Conservation (phyloP, 2,113 vertebrate species). For the Phaetusa simplex region DNA sequence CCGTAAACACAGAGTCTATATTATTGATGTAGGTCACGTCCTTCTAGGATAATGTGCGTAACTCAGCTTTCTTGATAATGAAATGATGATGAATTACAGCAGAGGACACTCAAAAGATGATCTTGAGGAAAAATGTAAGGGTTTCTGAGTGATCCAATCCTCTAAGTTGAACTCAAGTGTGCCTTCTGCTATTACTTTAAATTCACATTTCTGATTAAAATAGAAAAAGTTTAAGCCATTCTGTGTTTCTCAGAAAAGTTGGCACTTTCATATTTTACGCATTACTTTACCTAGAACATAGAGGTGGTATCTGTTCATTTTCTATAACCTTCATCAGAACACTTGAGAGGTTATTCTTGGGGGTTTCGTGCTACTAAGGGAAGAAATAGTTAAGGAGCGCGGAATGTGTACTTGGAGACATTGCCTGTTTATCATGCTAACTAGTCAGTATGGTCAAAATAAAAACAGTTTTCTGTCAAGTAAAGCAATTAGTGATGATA, state of each 20-base stretch:
- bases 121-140: constrained; percentile 2
- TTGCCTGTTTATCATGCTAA: neutral
- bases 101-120: constrained; percentile 31
- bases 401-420: neutral
- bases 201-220: neutral
- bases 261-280: neutral
- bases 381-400: neutral
- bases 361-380: neutral
- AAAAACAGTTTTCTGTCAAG: neutral
- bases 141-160: neutral
- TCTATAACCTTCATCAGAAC: neutral
- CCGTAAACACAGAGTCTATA: neutral
- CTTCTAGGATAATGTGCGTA: neutral
- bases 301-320: neutral
- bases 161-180: neutral
- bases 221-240: neutral
- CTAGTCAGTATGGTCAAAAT: neutral
- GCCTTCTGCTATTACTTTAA: neutral
- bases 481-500: neutral
- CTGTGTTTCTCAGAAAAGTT: neutral
- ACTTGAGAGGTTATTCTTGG: neutral
- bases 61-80: constrained; percentile 39
- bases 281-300: neutral
- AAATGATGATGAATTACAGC: constrained; percentile 50
- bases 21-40: constrained; percentile 38